phyloP scores from a whole-genome alignment of 2,888 invertebrate genomes.

The Melitaea athalia region DNA sequence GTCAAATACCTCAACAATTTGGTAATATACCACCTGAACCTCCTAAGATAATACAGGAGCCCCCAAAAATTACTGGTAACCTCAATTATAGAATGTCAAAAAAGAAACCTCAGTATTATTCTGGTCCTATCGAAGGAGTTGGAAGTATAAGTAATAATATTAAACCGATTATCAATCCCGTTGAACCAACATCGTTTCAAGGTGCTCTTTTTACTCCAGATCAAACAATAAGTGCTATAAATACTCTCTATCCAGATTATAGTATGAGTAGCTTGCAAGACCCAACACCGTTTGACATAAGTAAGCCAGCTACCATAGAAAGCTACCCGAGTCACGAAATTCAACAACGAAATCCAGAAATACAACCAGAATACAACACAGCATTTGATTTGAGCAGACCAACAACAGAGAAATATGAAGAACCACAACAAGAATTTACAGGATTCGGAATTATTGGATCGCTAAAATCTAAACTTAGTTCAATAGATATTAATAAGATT shows the following conservation, averaged over 20 bases:
- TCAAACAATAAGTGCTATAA: slow-evolving; percentile 39
- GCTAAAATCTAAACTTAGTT: slow-evolving; percentile 72
- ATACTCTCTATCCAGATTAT: slow-evolving; percentile 43
- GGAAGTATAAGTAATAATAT: slow-evolving; percentile 69
- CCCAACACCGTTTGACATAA: slow-evolving; percentile 46
- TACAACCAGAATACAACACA: slow-evolving; percentile 51
- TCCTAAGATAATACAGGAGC: slow-evolving; percentile 56
- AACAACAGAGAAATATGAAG: slow-evolving; percentile 55
- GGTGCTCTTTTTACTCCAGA: slow-evolving; percentile 62
- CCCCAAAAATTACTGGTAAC: slow-evolving; percentile 62
- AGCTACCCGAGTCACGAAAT: slow-evolving; percentile 41
- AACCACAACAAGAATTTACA: slow-evolving; percentile 55
- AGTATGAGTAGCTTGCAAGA: slow-evolving; percentile 30
- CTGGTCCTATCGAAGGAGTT: slow-evolving; percentile 74
- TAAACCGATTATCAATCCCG: slow-evolving; percentile 59
- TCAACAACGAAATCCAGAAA: slow-evolving; percentile 41
- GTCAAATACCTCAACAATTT: slow-evolving; percentile 19
- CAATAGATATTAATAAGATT: slow-evolving; percentile 74
- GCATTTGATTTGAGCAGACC: slow-evolving; percentile 69
- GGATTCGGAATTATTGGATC: slow-evolving; percentile 74
- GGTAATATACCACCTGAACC: slow-evolving; percentile 43
- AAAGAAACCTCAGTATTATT: slow-evolving; percentile 74
- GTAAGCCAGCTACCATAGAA: slow-evolving; percentile 36
- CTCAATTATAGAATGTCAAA: slow-evolving; percentile 69
- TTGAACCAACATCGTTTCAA: slow-evolving; percentile 52